phyloP scores from a whole-genome alignment of 2,888 invertebrate genomes.

The Clostera curtula region DNA sequence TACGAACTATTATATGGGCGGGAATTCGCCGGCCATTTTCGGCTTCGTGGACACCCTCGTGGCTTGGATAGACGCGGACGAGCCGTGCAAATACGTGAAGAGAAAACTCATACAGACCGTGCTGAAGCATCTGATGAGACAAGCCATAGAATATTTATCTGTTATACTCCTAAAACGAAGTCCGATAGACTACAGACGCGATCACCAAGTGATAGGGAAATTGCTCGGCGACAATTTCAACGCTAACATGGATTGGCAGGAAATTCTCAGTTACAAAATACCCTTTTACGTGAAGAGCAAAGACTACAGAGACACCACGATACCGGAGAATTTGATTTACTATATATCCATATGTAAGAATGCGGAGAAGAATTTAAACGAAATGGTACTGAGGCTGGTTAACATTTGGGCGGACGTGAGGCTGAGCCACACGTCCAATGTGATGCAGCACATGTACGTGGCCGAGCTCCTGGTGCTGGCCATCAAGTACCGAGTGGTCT shows the following conservation, averaged over 20 bases:
- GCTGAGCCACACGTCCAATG: conserved; percentile 75
- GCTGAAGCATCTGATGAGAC: conserved; percentile 70
- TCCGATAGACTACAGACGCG: conserved; percentile 51
- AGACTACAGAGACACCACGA: conserved; percentile 71
- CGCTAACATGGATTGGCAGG: conserved; percentile 77
- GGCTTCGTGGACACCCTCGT: conserved; percentile 73
- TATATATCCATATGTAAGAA: conserved; percentile 70
- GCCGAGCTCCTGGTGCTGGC: conserved; percentile 78
- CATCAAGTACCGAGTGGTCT: conserved; percentile 59
- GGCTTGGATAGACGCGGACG: conserved; percentile 53
- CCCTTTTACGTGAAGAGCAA: conserved; percentile 63
- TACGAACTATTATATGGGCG: conserved; percentile 68
- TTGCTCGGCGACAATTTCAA: conserved; percentile 70
- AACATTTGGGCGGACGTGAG: conserved; percentile 81
- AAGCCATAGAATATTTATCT: conserved; percentile 75
- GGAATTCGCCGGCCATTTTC: conserved; percentile 57
- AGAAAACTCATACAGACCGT: conserved; percentile 65
- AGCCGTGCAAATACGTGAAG: conserved; percentile 45
- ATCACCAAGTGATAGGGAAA: conserved; percentile 51
- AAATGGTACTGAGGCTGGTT: conserved; percentile 72
- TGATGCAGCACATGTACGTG: conserved; percentile 82
- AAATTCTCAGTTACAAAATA: conserved; percentile 67
- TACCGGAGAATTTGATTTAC: conserved; percentile 76
- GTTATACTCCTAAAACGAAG: conserved; percentile 71
- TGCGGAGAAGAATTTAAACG: conserved; percentile 33